Base-by-base conservation (phyloP, 2,888 invertebrate species). In the Herminia tarsipennalis region DNA sequence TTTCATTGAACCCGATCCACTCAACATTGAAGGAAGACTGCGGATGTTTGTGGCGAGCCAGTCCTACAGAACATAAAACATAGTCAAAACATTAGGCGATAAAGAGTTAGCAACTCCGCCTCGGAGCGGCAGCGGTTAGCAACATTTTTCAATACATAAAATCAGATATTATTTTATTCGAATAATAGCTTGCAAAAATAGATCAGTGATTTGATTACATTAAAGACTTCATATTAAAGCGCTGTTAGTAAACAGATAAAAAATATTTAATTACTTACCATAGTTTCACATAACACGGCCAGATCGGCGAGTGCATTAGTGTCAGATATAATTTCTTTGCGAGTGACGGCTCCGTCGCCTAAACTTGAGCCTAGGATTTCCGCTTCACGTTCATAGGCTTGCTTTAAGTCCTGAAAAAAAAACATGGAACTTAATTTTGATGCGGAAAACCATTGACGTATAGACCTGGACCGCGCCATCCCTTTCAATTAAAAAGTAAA, bases 311-410 rank as follows among this genome's bases (percentile, higher is more conserved):
- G 92, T 57, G 96, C 95, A 43, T 94, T 93, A 60, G 96, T 94
- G 77, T 98, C 98, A 0, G 95, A 94, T 14, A 99, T 93, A 48
- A 99, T 96, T 86, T 98, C 98, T 43, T 95, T 94, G 25, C 94
- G 93, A 0, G 95, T 94, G 13, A 98, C 96, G 16, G 96, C 95
- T 3, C 96, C 96, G 77, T 98, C 98, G 2, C 97, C 97, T 10
- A 98, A 88, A 77, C 98, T 98, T 44, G 96, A 96, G 9, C 98
- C 98, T 5, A 99, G 92, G 74, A 98, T 98, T 79, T 98, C 97
- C 0, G 98, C 98, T 82, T 99, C 99, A 39, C 97, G 95, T 49
- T 86, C 85, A 58, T 89, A 92, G 0, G 89, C 86, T 45, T 84
- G 85, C 32, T 86, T 83, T 44, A 91, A 52, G 42, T 89, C 91